Base-by-base conservation (phyloP, 2,113 vertebrate genomes). In the Scopus umbretta region DNA sequence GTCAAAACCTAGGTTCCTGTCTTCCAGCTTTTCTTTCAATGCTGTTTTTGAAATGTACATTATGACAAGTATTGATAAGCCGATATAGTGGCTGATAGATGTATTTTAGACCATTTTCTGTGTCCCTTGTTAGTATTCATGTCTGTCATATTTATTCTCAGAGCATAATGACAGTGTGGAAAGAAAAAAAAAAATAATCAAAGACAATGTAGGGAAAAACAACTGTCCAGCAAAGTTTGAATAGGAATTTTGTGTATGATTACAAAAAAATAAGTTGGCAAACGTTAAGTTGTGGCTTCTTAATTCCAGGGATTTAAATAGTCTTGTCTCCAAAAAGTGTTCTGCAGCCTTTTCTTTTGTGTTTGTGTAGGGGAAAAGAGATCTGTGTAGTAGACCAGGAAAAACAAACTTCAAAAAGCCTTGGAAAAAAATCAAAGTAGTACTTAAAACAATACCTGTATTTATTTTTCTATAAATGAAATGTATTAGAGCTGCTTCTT, bases 381-480 rank as follows among this genome's bases (percentile, higher is more conserved):
- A 74, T 63, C 71, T 92, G 34, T 70, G 32, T n/a, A 63, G 74
- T 3, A 76, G 75, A 93, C 15, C 53, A 91, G 84, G 62, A 66
- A 93, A 93, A 90, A 42, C 72, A 84, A 86, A 94, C 89, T 92
- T 92, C 68, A 87, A 85, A 87, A 95, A 90, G 78, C 89, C 40
- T 80, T 40, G 40, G n/a, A 92, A 82, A 72, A 72, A 68, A 61
- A 73, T 63, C 70, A 19, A 92, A 74, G 52, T 85, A 65, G 58
- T 83, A n/a, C 38, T 88, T 78, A 36, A 80, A 94, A 85, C 56
- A 61, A 72, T 85, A 92, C 50, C 56, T 89, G 73, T 53, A 73
- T 91, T 94, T 91, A 85, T 96, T 95, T 97, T 89, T 45, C 17
- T 89, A 58, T 47, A 85, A 66, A 81, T 62, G 73, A 72, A 85